A percentile compares a stretch with the other conserved stretches of the same genome.
These are phyloP conservation scores for Trilocha varians DNA, from an alignment of 2,888 invertebrate species.

Conservation along the genomic window DNA sequence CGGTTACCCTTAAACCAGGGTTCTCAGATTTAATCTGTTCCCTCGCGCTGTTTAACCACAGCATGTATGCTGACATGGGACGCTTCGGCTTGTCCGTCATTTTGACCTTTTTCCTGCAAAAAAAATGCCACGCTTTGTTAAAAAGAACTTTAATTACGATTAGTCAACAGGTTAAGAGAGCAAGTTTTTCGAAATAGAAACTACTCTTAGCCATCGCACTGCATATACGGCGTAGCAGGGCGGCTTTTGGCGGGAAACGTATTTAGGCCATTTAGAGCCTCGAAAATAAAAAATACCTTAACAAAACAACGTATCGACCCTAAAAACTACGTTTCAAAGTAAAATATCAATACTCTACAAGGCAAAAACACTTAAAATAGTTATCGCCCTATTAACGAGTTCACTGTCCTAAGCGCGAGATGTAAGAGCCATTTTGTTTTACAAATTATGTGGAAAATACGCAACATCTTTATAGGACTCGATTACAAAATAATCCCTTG, in stretches of 20 bases:
- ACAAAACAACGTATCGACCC: slow-evolving; percentile 12
- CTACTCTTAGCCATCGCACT: slow-evolving; percentile 35
- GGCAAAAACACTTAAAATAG: slow-evolving; percentile 34
- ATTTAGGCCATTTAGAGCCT: slow-evolving; percentile 19
- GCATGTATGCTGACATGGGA: slow-evolving; percentile 93
- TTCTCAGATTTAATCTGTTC: slow-evolving; percentile 91
- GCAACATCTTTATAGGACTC: slow-evolving; percentile 62
- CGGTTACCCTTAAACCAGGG: slow-evolving; percentile 93
- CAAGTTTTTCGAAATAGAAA: slow-evolving; percentile 29
- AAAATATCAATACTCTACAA: slow-evolving; percentile 4
- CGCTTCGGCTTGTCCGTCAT: slow-evolving; percentile 94
- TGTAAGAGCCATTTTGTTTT: slow-evolving; percentile 74
- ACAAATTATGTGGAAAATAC: slow-evolving; percentile 69
- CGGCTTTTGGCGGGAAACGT: slow-evolving; percentile 73
- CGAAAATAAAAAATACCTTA: not conserved
- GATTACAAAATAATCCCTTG: slow-evolving; percentile 58
- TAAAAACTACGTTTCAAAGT: slow-evolving; percentile 16
- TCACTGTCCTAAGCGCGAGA: slow-evolving; percentile 70
- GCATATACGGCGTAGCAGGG: slow-evolving; percentile 41
- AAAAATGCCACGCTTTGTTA: slow-evolving; percentile 20
- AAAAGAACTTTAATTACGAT: slow-evolving; percentile 25
- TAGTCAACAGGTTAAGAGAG: slow-evolving; percentile 41
- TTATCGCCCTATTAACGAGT: slow-evolving; percentile 66
- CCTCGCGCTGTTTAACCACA: slow-evolving; percentile 93
- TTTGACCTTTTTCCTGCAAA: slow-evolving; percentile 75